Evolutionary conservation across 2,113 vertebrate species (phyloP).

Genomic region (Synchiropus splendidus): DNA sequence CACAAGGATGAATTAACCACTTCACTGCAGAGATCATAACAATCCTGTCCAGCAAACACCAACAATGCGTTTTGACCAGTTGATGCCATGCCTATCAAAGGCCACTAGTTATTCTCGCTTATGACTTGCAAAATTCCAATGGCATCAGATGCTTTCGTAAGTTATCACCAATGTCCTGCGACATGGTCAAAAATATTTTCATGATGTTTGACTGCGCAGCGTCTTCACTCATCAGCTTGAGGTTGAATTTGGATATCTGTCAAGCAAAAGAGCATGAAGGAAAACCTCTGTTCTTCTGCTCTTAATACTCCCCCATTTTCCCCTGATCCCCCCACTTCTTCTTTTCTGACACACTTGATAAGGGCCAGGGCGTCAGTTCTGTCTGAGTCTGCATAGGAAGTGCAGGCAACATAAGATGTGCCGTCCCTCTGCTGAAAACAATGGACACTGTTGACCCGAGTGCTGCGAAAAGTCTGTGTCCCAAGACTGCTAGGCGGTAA

Average conservation of each 20-base stretch:
- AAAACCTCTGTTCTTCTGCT: constrained; percentile 32
- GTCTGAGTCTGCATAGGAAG: constrained; percentile 69
- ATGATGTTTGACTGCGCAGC: neutral
- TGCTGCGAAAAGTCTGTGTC: constrained; percentile 39
- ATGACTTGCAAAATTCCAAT: too few species aligned
- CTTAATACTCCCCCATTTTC: constrained; percentile 30
- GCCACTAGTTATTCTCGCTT: too few species aligned
- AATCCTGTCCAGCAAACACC: too few species aligned
- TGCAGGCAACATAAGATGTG: constrained; percentile 47
- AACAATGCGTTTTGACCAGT: too few species aligned
- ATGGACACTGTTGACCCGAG: constrained; percentile 42
- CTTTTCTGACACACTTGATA: constrained; percentile 52
- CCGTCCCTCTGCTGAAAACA: constrained; percentile 68
- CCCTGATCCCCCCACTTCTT: constrained; percentile 32
- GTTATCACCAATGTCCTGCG: constrained; percentile 61
- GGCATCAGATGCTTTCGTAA: constrained; percentile 53
- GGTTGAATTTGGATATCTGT: constrained; percentile 21
- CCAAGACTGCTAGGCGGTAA: too few species aligned
- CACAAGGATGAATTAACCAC: too few species aligned
- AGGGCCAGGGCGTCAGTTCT: constrained; percentile 44
- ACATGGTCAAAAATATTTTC: constrained; percentile 7
- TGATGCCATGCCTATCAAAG: too few species aligned
- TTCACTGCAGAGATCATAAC: too few species aligned
- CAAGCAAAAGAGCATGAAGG: constrained; percentile 23
- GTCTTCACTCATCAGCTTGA: constrained; percentile 8